Base-by-base conservation (phyloP, 2,797 vertebrate genomes). In the Crenichthys baileyi region DNA sequence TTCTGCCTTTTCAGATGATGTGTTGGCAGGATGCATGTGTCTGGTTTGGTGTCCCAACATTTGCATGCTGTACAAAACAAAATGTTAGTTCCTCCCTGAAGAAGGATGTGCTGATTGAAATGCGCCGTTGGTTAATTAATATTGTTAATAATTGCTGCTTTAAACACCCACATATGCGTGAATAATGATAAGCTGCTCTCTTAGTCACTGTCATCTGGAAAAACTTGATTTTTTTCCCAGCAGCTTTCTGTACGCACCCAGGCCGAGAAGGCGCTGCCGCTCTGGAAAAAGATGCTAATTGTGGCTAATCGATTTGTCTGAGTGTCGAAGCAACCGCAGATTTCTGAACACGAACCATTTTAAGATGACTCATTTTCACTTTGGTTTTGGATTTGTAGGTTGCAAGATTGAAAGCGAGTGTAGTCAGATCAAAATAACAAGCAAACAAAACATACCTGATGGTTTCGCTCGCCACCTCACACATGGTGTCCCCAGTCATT, bases 401-500 rank as follows among this genome's bases (percentile, higher is more conserved):
- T 26, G 44, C 1, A 0, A 16, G 31, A 55, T 2, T 56, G 29
- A 48, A 74, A 73, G 82, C 2, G 15, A 71, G 24, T 81, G 5
- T 50, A 76, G 77, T 84, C 41, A 83, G 76, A 85, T 63, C 9
- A 55, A 70, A 85, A 88, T 89, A 88, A 79, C 31, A 13, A 5
- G 55, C 79, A 36, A 46, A 13, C 61, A 39, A 9, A 83, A 48
- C 92, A 39, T 91, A 91, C 91, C 91, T 88, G 74, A 18, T 1
- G 4, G 16, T 76, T 50, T 24, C 7, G 67, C 18, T 81, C 72
- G 80, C 79, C 36, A 18, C 73, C 72, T 82, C 29, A 77, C 22
- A 50, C 50, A 0, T 31, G 50, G 24, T 11, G 36, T 2, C 18
- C 0, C 18, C 24, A 22, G 48, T 72, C 61, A 72, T 72, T 44